These are phyloP conservation scores for Strix uralensis DNA, from an alignment of 2,113 vertebrate species.

Conservation along the genomic window DNA sequence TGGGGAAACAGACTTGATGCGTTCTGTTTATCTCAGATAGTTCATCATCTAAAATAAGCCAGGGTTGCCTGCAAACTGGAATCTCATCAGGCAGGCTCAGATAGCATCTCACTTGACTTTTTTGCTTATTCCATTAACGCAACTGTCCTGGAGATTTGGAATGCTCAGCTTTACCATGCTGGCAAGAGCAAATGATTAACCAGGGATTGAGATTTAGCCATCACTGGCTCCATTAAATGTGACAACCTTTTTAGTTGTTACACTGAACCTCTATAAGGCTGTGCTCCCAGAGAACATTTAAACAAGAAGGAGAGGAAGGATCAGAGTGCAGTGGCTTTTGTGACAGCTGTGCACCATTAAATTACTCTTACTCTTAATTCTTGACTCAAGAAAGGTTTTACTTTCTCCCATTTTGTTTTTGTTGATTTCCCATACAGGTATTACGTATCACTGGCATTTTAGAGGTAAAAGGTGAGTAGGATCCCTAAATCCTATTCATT, in stretches of 20 bases:
- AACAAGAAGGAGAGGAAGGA: not conserved
- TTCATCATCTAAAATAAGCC: constrained; percentile 73
- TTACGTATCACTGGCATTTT: not conserved
- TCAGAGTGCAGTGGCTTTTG: not conserved
- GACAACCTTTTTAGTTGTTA: constrained; percentile 51
- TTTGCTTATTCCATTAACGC: constrained; percentile 67
- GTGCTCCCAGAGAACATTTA: constrained; percentile 13
- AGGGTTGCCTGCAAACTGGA: constrained; percentile 65
- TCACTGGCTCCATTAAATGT: constrained; percentile 64
- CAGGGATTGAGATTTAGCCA: constrained; percentile 5
- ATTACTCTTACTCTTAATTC: not conserved
- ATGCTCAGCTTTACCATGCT: constrained; percentile 26
- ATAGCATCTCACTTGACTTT: constrained; percentile 71
- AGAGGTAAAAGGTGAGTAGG: not conserved
- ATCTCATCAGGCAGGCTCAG: constrained; percentile 65
- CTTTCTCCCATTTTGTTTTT: not conserved
- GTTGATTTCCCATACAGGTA: not conserved
- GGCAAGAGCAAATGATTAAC: constrained; percentile 48
- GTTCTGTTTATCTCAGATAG: constrained; percentile 58
- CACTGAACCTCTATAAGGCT: constrained; percentile 26
- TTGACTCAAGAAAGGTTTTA: not conserved
- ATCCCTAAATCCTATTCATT: not conserved
- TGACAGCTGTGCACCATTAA: not conserved
- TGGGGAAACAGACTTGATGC: constrained; percentile 29
- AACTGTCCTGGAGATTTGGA: constrained; percentile 16